phyloP scores from a whole-genome alignment of 1,140 invertebrate species.

The Wasmannia auropunctata region DNA sequence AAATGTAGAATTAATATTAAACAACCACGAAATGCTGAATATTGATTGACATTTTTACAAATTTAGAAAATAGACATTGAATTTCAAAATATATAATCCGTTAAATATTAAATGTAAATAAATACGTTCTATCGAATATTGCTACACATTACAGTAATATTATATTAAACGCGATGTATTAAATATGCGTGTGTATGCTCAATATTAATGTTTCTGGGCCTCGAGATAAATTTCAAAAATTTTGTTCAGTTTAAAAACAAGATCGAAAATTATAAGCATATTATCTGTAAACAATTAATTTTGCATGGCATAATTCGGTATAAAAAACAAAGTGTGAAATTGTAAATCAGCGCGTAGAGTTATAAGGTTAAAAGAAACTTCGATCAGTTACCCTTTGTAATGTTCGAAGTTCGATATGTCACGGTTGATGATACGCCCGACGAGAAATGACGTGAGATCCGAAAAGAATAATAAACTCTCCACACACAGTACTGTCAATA shows the following conservation, averaged over 20 bases:
- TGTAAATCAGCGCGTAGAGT: background rate
- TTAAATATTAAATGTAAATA: background rate
- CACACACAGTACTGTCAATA: background rate
- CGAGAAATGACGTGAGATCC: background rate
- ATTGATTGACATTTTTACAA: background rate
- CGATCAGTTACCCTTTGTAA: background rate
- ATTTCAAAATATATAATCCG: background rate
- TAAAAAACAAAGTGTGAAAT: background rate
- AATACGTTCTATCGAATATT: background rate
- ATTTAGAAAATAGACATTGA: background rate
- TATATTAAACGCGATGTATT: background rate
- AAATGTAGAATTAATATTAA: slow-evolving; percentile 5
- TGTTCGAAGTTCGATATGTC: background rate
- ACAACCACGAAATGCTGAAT: background rate
- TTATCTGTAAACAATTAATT: background rate
- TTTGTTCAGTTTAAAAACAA: background rate
- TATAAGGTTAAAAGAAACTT: slow-evolving; percentile 1
- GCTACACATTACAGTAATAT: background rate
- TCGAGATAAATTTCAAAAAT: background rate
- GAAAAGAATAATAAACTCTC: slow-evolving; percentile 1
- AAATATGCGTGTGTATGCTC: background rate
- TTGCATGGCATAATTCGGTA: background rate
- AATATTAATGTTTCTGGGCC: background rate
- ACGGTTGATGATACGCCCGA: background rate
- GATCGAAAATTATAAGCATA: background rate